Evolutionary conservation across 2,113 vertebrate genomes (phyloP).

Genomic region (Neotragus moschatus): DNA sequence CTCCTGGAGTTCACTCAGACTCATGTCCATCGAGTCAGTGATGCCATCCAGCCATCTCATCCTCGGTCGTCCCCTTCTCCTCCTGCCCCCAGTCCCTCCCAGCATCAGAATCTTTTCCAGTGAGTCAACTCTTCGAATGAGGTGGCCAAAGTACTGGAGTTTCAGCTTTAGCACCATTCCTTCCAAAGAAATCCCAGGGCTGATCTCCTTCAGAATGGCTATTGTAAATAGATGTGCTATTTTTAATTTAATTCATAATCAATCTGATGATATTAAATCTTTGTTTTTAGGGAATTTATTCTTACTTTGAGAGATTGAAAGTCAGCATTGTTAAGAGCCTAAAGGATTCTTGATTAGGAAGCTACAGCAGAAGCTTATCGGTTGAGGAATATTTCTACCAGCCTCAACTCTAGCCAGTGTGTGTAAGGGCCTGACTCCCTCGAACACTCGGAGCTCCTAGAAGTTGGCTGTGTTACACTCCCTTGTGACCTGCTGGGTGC

Average conservation of each 20-base stretch:
- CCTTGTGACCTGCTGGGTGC: rapidly evolving
- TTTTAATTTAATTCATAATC: background rate
- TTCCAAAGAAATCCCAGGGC: too few relatives aligned
- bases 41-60: too few relatives aligned
- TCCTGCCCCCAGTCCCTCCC: too few relatives aligned
- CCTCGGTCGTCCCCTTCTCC: too few relatives aligned
- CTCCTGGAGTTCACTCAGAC: too few relatives aligned
- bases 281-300: background rate
- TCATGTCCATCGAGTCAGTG: too few relatives aligned
- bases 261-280: background rate
- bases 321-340: background rate
- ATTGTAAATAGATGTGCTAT: background rate
- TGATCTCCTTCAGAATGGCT: too few relatives aligned
- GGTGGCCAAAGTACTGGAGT: too few relatives aligned
- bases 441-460: background rate
- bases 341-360: background rate
- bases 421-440: background rate
- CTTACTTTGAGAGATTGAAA: background rate
- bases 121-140: too few relatives aligned
- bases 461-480: background rate
- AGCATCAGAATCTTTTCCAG: too few relatives aligned
- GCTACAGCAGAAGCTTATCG: background rate
- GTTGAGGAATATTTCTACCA: background rate
- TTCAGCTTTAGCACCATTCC: too few relatives aligned
- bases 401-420: background rate